These are phyloP conservation scores for Neogobius melanostomus DNA, from an alignment of 2,113 vertebrate species.

Conservation along the genomic window DNA sequence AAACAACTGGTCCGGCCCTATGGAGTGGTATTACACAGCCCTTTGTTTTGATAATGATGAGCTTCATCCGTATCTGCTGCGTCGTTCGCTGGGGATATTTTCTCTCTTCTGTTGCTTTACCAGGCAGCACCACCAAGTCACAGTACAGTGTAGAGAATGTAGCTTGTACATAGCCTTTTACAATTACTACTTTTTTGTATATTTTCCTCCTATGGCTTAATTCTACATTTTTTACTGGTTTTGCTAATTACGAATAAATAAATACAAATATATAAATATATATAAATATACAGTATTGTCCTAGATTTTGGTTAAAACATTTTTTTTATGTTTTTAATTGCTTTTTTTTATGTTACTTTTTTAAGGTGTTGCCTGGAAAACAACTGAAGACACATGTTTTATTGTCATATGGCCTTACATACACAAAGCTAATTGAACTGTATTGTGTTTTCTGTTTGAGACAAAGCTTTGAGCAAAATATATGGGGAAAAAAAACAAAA, in stretches of 20 bases:
- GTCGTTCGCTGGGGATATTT: conserved; percentile 76
- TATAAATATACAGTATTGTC: conserved; percentile 67
- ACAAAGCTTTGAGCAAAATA: conserved; percentile 75
- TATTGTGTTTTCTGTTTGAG: conserved; percentile 74
- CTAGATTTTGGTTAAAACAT: conserved; percentile 45
- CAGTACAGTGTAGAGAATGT: conserved; percentile 88
- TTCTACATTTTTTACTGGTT: conserved; percentile 86
- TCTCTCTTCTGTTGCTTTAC: conserved; percentile 80
- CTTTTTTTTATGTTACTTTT: conserved; percentile 50
- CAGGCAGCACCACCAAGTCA: conserved; percentile 85
- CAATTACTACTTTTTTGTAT: conserved; percentile 89
- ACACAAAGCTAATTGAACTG: conserved; percentile 78
- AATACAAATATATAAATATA: conserved; percentile 66
- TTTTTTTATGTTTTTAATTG: conserved; percentile 28
- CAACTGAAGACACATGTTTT: conserved; percentile 73
- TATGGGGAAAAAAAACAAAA: conserved; percentile 26
- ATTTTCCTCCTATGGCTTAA: conserved; percentile 82
- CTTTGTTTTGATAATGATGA: conserved; percentile 57
- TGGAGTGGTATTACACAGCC: conserved; percentile 28
- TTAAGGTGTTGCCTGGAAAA: conserved; percentile 92
- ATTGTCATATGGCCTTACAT: conserved; percentile 85
- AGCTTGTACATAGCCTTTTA: conserved; percentile 98
- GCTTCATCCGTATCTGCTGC: conserved; percentile 68
- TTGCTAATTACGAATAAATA: conserved; percentile 80
- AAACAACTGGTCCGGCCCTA: neutral